Conservation (phyloP, 2,113 vertebrate species). For the Edolisoma coerulescens region DNA sequence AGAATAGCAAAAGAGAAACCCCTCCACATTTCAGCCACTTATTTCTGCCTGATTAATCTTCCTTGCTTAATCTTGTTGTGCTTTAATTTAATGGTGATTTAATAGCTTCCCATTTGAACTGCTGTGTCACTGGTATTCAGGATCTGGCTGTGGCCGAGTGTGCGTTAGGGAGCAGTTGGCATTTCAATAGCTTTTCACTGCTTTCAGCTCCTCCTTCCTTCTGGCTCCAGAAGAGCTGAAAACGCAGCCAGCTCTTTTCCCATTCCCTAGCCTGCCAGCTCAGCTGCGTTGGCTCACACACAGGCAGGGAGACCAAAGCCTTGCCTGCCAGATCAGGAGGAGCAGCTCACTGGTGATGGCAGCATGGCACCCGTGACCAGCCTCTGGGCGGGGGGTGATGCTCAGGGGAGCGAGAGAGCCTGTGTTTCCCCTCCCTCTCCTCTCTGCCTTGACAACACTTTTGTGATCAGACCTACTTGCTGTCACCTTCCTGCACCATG, state of each 20-base stretch:
- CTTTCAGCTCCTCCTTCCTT: not conserved
- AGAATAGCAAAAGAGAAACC: not conserved
- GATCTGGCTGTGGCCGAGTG: not conserved
- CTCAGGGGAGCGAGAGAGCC: accelerated
- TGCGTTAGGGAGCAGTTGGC: not conserved
- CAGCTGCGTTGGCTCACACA: not conserved
- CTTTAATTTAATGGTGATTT: not conserved
- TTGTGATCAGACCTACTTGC: not conserved
- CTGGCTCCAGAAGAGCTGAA: not conserved
- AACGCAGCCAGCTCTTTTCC: not conserved
- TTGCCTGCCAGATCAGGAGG: accelerated
- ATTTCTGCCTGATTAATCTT: not conserved
- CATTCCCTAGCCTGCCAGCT: not conserved
- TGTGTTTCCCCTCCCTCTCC: not conserved
- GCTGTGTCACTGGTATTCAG: not conserved
- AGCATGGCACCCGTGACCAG: accelerated
- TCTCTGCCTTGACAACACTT: not conserved
- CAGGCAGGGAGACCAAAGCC: not conserved
- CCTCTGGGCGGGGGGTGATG: accelerated
- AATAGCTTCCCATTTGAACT: not conserved
- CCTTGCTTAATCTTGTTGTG: not conserved
- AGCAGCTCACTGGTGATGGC: not conserved
- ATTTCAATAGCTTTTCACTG: not conserved
- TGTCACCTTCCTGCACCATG: not conserved
- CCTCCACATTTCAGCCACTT: not conserved